A percentile compares a stretch with the other conserved stretches of the same genome.
phyloP scores from a whole-genome alignment of 2,888 invertebrate genomes.

The Hypolimnas misippus region DNA sequence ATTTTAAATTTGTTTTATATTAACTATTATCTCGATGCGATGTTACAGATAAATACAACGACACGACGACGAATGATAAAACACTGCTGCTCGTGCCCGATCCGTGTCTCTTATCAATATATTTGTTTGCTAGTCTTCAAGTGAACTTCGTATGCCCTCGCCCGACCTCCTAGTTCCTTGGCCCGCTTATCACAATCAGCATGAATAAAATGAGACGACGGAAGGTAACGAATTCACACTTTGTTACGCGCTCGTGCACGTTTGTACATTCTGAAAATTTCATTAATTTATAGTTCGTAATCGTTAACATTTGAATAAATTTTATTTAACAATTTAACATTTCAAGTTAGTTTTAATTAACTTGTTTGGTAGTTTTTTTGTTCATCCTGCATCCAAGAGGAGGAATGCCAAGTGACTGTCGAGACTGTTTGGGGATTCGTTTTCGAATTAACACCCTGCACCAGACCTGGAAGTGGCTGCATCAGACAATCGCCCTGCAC shows the following conservation, averaged over 20 bases:
- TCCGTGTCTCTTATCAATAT: conserved; percentile 78
- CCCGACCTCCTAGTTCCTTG: conserved; percentile 76
- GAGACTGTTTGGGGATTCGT: conserved; percentile 94
- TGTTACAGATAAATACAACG: conserved; percentile 30
- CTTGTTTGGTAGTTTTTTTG: conserved; percentile 71
- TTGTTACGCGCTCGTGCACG: conserved; percentile 58
- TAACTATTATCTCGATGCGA: conserved; percentile 28
- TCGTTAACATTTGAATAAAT: conserved; percentile 38
- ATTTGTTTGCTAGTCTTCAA: conserved; percentile 75
- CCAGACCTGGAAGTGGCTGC: conserved; percentile 98
- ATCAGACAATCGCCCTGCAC: conserved; percentile 94
- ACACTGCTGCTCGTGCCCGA: conserved; percentile 69
- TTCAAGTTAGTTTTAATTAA: conserved; percentile 51
- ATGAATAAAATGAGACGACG: conserved; percentile 76
- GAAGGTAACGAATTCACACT: conserved; percentile 70
- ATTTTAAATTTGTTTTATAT: conserved; percentile 1
- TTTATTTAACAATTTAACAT: conserved; percentile 47
- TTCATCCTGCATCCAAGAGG: conserved; percentile 80
- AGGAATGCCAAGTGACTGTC: conserved; percentile 88
- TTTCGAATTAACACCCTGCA: conserved; percentile 94
- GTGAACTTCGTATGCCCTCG: conserved; percentile 80
- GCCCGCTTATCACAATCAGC: conserved; percentile 76
- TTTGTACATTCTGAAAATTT: conserved; percentile 44
- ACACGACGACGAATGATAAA: conserved; percentile 55
- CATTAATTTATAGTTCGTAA: conserved; percentile 35